phyloP scores from a whole-genome alignment of 2,888 invertebrate species.

The Elysia crispata region DNA sequence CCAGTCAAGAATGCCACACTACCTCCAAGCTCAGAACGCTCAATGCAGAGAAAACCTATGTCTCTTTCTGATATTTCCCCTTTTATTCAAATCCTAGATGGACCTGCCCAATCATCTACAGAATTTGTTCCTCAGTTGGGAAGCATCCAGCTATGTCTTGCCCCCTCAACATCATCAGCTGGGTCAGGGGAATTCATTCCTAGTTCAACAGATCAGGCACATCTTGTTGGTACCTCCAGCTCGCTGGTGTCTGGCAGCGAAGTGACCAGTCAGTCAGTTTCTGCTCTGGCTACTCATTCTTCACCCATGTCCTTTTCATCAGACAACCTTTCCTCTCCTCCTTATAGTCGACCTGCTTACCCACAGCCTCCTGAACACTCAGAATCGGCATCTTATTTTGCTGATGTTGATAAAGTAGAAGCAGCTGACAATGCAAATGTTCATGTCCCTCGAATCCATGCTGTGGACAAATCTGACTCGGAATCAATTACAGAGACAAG shows the following conservation, averaged over 20 bases:
- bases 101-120: constrained; percentile 34
- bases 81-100: constrained; percentile 44
- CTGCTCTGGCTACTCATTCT: background rate
- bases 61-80: constrained; percentile 30
- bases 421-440: background rate
- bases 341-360: background rate
- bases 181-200: background rate
- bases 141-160: constrained; percentile 35
- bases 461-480: constrained; percentile 40
- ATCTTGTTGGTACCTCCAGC: too few species aligned
- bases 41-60: background rate
- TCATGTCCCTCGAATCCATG: constrained; percentile 18
- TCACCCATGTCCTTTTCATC: background rate
- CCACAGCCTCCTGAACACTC: background rate
- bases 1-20: too few species aligned
- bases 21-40: background rate
- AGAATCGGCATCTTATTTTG: background rate
- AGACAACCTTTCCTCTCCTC: background rate
- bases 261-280: background rate
- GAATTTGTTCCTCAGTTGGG: constrained; percentile 49
- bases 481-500: constrained; percentile 5
- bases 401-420: background rate
- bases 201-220: too few species aligned
- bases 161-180: constrained; percentile 35
- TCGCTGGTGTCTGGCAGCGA: too few species aligned